Conservation (phyloP, 2,888 invertebrate species). For the Pharmacophagus antenor region DNA sequence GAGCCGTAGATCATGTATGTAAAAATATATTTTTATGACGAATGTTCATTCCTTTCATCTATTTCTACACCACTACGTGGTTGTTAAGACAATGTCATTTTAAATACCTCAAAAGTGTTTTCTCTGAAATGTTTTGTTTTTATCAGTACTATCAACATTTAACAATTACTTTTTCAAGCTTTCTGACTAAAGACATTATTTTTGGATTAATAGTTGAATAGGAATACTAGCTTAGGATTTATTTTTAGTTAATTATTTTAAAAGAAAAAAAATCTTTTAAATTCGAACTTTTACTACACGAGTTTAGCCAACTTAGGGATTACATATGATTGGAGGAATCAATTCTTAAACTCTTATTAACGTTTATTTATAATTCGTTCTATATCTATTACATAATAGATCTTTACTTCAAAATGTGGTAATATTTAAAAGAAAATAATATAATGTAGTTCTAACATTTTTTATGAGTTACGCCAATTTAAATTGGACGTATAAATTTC, state of each 20-base stretch:
- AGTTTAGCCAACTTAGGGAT: too few relatives aligned
- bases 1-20: not conserved
- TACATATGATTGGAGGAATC: too few relatives aligned
- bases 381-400: too few relatives aligned
- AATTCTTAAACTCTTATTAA: too few relatives aligned
- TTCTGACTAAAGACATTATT: not conserved
- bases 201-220: not conserved
- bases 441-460: too few relatives aligned
- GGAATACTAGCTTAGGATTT: not conserved
- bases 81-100: not conserved
- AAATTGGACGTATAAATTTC: slow-evolving; percentile 6
- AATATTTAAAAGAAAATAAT: too few relatives aligned
- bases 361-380: too few relatives aligned
- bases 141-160: not conserved
- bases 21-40: not conserved
- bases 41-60: slow-evolving; percentile 17
- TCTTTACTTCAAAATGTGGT: too few relatives aligned
- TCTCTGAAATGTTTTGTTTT: too few relatives aligned
- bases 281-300: too few relatives aligned
- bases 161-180: not conserved
- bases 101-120: not conserved
- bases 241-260: too few relatives aligned
- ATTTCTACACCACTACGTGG: slow-evolving; percentile 2
- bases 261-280: too few relatives aligned
- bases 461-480: not conserved